phyloP scores from a whole-genome alignment of 2,113 vertebrate species.

The Dipodomys ordii region DNA sequence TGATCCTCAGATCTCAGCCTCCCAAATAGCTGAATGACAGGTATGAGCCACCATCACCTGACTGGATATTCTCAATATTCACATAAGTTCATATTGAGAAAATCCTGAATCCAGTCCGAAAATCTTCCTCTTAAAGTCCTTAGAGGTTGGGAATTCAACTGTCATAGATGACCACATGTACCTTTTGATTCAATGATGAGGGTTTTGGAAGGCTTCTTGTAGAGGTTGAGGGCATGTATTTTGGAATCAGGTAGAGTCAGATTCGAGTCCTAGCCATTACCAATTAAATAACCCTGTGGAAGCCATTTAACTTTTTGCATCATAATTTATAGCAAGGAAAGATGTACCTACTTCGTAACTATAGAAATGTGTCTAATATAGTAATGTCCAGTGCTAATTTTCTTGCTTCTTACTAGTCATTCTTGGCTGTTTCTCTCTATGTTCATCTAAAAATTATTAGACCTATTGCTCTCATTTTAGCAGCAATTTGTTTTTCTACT shows the following conservation, averaged over 20 bases:
- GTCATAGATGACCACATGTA: background rate
- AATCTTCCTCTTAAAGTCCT: background rate
- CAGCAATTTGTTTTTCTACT: conserved; percentile 4
- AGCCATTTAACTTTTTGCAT: background rate
- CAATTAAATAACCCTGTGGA: background rate
- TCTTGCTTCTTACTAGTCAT: background rate
- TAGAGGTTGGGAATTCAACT: background rate
- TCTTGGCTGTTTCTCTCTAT: background rate
- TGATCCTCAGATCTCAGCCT: too few species aligned
- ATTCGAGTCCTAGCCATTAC: background rate
- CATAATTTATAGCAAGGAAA: background rate
- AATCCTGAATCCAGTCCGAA: background rate
- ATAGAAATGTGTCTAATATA: background rate
- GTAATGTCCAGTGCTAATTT: background rate
- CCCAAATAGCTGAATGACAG: too few species aligned
- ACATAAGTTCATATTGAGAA: background rate
- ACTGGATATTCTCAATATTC: background rate
- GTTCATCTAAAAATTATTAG: background rate
- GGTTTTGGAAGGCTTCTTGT: background rate
- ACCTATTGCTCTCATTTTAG: background rate
- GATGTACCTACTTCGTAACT: background rate
- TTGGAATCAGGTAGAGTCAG: conserved; percentile 6
- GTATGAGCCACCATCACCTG: too few species aligned
- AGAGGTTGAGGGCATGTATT: background rate
- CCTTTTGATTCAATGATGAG: background rate